Conservation (phyloP, 2,113 vertebrate species). For the human (Homo sapiens) region GRCh38 chr3:147706501-147707000, state of each 20-base stretch:
- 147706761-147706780: neutral
- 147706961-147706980: no score
- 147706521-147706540: neutral
- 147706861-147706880: no score
- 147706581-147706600: conserved; percentile 55
- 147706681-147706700: neutral
- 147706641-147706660: neutral
- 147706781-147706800: neutral
- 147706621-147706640: conserved; percentile 35
- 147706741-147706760: neutral
- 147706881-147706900: no score
- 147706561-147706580: conserved; percentile 50
- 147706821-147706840: no score
- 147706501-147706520: neutral
- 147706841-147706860: no score
- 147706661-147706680: neutral
- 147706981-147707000: no score
- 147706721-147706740: neutral
- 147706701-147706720: neutral
- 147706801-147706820: no score
- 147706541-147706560: neutral
- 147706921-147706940: no score
- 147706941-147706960: no score
- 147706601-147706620: neutral
- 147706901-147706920: no score